Evolutionary conservation across 2,888 invertebrate genomes (phyloP), one percentile per base, ranked within the genome.

Genomic region (Drosophila seclusa): DNA sequence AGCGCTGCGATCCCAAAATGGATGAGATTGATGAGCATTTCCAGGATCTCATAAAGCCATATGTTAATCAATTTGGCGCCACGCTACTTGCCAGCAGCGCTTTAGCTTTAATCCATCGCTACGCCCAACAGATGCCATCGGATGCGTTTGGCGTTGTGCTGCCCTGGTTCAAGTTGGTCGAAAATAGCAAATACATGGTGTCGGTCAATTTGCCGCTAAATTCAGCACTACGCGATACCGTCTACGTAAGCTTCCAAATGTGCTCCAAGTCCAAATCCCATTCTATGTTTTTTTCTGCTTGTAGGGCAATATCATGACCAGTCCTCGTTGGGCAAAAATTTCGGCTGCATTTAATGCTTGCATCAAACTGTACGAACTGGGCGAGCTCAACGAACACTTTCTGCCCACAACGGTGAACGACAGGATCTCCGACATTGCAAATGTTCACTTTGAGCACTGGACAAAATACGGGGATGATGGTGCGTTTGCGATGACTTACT

Each of bases 301-400:
- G 89, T 86, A 96, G 96, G 96, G 98, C 6, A 90, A 93, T 16
- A 92, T 93, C 1, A 95, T 95, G 94, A 4, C 29, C 0, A 94
- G 89, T 38, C 92, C 95, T 67, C 95, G 94, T 78, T 76, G 93
- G 4, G 98, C 98, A 0, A 98, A 98, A 93, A 95, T 96, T 82
- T 96, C 97, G 0, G 98, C 96, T 0, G 98, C 98, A 0, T 93
- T 98, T 66, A 95, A 95, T 67, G 95, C 96, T 0, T 98, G 98
- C 91, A 94, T 95, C 64, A 91, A 93, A 80, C 93, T 99, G 6
- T 96, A 98, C 82, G 74, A 95, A 87, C 85, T 92, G 11, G 96
- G 96, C 0, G 98, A 97, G 92, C 93, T 99, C 2, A 94, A 95
- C 75, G 94, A 96, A 34, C 94, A 95, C 38, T 93, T 99, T 62